Conservation (phyloP, 2,888 invertebrate species). For the Zelleria hepariella region DNA sequence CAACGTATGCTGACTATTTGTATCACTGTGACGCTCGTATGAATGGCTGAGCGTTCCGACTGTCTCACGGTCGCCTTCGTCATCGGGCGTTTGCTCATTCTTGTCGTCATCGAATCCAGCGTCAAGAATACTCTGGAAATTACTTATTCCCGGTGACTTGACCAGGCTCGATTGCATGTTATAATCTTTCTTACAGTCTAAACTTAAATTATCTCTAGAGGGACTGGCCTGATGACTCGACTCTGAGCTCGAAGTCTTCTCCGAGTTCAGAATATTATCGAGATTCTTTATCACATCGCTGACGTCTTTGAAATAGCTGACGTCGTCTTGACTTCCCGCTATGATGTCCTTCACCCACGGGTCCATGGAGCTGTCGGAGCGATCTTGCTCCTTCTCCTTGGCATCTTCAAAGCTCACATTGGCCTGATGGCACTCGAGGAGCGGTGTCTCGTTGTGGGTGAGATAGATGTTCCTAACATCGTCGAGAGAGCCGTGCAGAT, state of each 20-base stretch:
- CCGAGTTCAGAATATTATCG: constrained; percentile 74
- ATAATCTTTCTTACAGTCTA: constrained; percentile 62
- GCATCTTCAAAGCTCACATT: constrained; percentile 43
- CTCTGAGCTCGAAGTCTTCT: constrained; percentile 73
- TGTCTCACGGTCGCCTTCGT: constrained; percentile 49
- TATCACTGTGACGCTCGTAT: constrained; percentile 58
- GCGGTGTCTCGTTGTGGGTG: constrained; percentile 53
- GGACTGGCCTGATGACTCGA: constrained; percentile 72
- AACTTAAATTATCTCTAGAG: constrained; percentile 58
- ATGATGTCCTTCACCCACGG: constrained; percentile 75
- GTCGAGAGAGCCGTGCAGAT: constrained; percentile 79
- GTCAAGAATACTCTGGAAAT: constrained; percentile 56
- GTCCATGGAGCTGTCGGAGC: constrained; percentile 63
- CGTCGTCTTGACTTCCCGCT: constrained; percentile 71
- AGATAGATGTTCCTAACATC: constrained; percentile 67
- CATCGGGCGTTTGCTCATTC: constrained; percentile 24
- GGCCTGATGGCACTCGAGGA: constrained; percentile 55
- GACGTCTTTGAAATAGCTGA: constrained; percentile 72
- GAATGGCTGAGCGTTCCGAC: constrained; percentile 61
- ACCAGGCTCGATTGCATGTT: constrained; percentile 56
- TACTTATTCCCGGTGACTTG: constrained; percentile 59
- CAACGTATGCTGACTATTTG: constrained; percentile 53
- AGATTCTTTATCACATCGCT: constrained; percentile 76
- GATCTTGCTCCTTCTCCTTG: constrained; percentile 43
- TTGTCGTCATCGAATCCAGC: constrained; percentile 39